Base-by-base conservation (phyloP, 1,140 invertebrate species). In the Hesperophylax magnus region DNA sequence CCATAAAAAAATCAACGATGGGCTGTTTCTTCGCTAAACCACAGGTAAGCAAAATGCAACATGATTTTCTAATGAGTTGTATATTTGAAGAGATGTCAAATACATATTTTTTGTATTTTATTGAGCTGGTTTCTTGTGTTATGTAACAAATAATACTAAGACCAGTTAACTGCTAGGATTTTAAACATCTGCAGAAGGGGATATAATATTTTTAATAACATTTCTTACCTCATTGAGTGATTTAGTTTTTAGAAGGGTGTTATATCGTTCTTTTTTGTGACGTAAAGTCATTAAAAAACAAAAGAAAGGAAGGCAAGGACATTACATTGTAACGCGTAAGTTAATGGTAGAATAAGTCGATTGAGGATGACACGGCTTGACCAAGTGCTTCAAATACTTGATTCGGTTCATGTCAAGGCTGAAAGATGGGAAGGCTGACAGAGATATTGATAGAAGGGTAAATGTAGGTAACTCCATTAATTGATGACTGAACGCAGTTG, bases 1-100 rank as follows among this genome's bases (percentile, higher is more conserved):
- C 5, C 1, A 18, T 22, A 71, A 52, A 20, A 20, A 52, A n/a
- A 8, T 20, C 20, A n/a, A 39, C 22, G 20, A 71, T 71, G 67
- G 67, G 67, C 3, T 71, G 67, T 17, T 53, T 71, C 31, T 71
- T 71, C 22, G 20, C 18, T 34, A 71, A 71, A 20, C 39, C 39
- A 24, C n/a, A 9, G 31, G 67, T 71, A 71, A 52, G 67, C 31
- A 2, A 22, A n/a, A 67, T 71, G n/a, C 20, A 2, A 24, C 1
- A 47, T 6, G 18, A 71, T 11, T 20, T 20, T 15, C 15, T n/a
- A 71, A 52, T 52, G 39, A 20, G 6, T 39, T 8, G 17, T 18
- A 52, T 7, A 18, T 39, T 20, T 7, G 20, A 31, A 67, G 24
- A 27, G 6, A 31, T 67, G 17, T 31, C 17, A 17, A 27, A 15